Evolutionary conservation across 2,113 vertebrate species (phyloP).

Genomic region (sheep (Ovis aries)): DNA sequence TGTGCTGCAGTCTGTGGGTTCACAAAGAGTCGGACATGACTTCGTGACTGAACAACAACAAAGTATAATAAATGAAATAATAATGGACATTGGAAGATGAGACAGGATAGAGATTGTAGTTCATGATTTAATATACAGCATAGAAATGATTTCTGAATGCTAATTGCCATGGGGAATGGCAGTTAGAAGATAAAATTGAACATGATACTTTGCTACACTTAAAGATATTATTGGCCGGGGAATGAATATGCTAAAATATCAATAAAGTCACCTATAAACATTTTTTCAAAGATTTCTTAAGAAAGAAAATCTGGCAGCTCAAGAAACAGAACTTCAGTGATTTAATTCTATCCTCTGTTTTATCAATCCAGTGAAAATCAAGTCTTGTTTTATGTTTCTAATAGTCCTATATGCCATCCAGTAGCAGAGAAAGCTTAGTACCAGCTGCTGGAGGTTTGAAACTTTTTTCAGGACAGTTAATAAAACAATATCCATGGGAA

Average conservation of each 20-base stretch:
- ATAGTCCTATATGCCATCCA: background rate
- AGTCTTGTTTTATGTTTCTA: background rate
- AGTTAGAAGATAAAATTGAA: background rate
- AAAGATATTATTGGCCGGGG: background rate
- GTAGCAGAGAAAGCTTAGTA: background rate
- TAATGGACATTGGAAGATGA: background rate
- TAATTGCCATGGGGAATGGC: background rate
- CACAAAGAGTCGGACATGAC: background rate
- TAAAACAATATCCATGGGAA: background rate
- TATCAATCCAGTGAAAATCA: background rate
- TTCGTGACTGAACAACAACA: background rate
- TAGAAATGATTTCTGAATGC: background rate
- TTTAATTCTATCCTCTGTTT: background rate
- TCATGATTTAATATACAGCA: background rate
- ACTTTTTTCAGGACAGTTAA: background rate
- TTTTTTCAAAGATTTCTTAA: background rate
- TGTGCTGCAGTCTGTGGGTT: background rate
- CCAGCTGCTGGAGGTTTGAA: background rate
- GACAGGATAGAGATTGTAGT: background rate
- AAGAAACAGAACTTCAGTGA: background rate
- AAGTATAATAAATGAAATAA: background rate
- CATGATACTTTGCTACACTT: background rate
- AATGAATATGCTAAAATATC: background rate
- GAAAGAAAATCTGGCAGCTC: background rate
- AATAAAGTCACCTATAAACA: background rate